Evolutionary conservation across 2,888 invertebrate species (phyloP), one percentile per base, ranked within the genome.

Genomic region (Amiota communis): DNA sequence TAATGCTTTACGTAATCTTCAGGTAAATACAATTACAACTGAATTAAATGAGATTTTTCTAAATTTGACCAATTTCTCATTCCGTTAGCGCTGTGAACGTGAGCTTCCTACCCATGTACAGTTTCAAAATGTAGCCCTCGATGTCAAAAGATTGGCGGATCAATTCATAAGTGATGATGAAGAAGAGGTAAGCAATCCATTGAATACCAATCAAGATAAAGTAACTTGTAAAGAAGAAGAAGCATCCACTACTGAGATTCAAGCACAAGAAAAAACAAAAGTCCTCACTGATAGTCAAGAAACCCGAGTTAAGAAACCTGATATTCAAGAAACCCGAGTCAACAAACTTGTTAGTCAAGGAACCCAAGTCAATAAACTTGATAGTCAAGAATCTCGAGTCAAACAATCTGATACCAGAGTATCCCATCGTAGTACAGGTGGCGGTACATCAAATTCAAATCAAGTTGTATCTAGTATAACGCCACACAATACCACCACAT

Each of bases 101-200:
- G 81, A 77, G 68, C 78, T 88, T 11, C 89, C 89, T 10, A 81
- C 88, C 3, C 87, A 89, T 78, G 84, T 82, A 75, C 85, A 88
- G 70, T 89, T 88, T 74, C 83, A 87, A 72, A 82, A 76, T 56
- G 86, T 88, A 17, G 88, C 88, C 4, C 84, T 85, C 48, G 88
- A 88, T 76, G 88, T 88, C 3, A 89, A 88, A 77, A 87, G 86
- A 48, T 71, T 88, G 73, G 88, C 88, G 51, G 88, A 88, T 63
- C 78, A 81, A 23, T 73, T 88, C 20, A 80, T 88, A 36, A 48
- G 72, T 67, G 77, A 76, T 68, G 78, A 77, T 75, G 74, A 84
- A 79, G 77, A 64, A 3, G 65, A 47, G 67, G 64, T 76, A 71
- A 68, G 72, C 57, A 12, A 65, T 4, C 67, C n/a, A 36, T 46